phyloP scores from a whole-genome alignment of 2,888 invertebrate genomes.

The Philereme vetulata region DNA sequence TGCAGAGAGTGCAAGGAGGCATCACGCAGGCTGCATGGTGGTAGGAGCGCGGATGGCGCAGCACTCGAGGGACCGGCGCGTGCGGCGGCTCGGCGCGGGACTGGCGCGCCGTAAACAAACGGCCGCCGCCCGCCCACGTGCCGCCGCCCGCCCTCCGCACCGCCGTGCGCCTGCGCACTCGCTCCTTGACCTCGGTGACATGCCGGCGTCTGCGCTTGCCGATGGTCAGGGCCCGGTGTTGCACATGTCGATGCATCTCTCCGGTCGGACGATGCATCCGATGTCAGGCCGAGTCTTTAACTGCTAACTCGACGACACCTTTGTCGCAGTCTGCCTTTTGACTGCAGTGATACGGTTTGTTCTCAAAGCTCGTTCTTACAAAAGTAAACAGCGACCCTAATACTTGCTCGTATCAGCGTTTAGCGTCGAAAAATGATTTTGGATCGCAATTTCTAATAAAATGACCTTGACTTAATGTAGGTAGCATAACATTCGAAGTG shows the following conservation, averaged over 20 bases:
- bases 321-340: no score
- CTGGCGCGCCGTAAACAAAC: constrained; percentile 59
- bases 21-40: background rate
- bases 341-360: no score
- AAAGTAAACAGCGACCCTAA: no score
- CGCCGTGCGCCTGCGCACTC: constrained; percentile 37
- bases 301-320: no score
- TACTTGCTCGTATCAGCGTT: no score
- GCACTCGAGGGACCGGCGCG: constrained; percentile 44
- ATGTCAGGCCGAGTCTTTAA: no score
- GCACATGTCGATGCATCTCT: constrained; percentile 16
- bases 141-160: constrained; percentile 44
- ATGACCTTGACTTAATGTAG: no score
- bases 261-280: background rate
- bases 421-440: no score
- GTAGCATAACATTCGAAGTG: no score
- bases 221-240: constrained; percentile 51
- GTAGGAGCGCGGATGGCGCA: constrained; percentile 33
- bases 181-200: constrained; percentile 63
- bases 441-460: no score
- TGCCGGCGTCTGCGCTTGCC: constrained; percentile 54
- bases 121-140: constrained; percentile 55
- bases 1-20: background rate
- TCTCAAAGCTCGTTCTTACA: no score
- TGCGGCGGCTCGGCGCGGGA: constrained; percentile 53